Percentiles rank a stretch among this genome's conserved stretches.
Evolutionary conservation across 2,113 vertebrate species (phyloP).

Genomic region (Miniopterus natalensis): DNA sequence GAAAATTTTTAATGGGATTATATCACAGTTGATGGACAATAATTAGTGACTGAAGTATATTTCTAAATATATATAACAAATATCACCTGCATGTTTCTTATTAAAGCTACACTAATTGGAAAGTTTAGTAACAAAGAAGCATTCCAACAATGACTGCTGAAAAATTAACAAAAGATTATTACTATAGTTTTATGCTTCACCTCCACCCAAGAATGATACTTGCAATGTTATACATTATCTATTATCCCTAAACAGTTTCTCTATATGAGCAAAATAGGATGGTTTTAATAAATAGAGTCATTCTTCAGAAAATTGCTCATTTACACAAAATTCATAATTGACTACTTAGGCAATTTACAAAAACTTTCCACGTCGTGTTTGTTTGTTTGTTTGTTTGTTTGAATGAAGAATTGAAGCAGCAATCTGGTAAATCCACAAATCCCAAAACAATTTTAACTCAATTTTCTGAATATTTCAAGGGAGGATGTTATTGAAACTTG

Average conservation of each 20-base stretch:
- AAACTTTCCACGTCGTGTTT: slow-evolving; percentile 44
- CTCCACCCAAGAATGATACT: neutral
- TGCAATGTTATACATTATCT: slow-evolving; percentile 45
- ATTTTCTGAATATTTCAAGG: slow-evolving; percentile 57
- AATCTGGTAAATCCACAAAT: slow-evolving; percentile 40
- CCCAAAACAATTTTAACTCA: slow-evolving; percentile 13
- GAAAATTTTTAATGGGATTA: slow-evolving; percentile 60
- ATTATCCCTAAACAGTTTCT: slow-evolving; percentile 46
- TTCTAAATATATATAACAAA: slow-evolving; percentile 51
- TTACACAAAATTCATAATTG: slow-evolving; percentile 64
- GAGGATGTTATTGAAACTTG: slow-evolving; percentile 36
- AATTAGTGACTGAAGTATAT: slow-evolving; percentile 41
- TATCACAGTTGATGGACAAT: slow-evolving; percentile 43
- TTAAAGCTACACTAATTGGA: slow-evolving; percentile 25
- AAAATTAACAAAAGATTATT: slow-evolving; percentile 44
- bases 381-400: neutral
- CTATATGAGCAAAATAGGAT: slow-evolving; percentile 48
- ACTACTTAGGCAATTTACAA: neutral
- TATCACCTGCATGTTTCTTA: slow-evolving; percentile 31
- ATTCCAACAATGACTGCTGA: neutral
- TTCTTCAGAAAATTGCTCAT: slow-evolving; percentile 60
- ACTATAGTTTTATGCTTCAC: slow-evolving; percentile 35
- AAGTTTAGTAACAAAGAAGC: slow-evolving; percentile 62
- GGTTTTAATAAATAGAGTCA: slow-evolving; percentile 48
- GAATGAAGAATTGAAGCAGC: slow-evolving; percentile 39